Evolutionary conservation across 2,797 vertebrate genomes (phyloP).

Genomic region (Otolemur crassicaudatus): DNA sequence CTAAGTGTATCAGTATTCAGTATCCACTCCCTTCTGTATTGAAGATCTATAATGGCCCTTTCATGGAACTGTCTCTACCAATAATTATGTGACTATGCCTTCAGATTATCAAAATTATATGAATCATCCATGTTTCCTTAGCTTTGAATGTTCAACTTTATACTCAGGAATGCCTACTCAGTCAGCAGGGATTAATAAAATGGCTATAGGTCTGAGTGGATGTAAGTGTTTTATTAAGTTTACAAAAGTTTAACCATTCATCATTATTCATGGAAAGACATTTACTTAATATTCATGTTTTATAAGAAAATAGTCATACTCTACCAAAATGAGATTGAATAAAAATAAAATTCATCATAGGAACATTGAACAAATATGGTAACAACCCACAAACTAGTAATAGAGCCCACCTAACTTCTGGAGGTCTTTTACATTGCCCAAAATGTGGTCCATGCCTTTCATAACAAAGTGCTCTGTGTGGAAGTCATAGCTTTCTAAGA

Average conservation of each 20-base stretch:
- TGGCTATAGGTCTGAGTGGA: neutral
- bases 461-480: conserved; percentile 20
- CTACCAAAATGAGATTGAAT: conserved; percentile 7
- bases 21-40: conserved; percentile 10
- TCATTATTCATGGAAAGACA: conserved; percentile 17
- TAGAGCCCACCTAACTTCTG: conserved; percentile 8
- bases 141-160: conserved; percentile 38
- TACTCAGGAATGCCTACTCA: conserved; percentile 1
- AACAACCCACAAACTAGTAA: neutral
- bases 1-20: neutral
- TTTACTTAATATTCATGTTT: conserved; percentile 49
- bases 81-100: conserved; percentile 16
- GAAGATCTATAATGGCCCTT: conserved; percentile 18
- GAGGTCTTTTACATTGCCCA: neutral
- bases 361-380: conserved; percentile 31
- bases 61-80: neutral
- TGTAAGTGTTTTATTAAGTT: conserved; percentile 6
- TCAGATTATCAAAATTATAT: conserved; percentile 52
- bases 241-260: neutral
- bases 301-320: conserved; percentile 25
- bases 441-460: neutral
- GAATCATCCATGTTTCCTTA: conserved; percentile 2
- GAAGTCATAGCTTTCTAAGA: conserved; percentile 45
- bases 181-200: conserved; percentile 32
- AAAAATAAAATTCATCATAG: conserved; percentile 59